Evolutionary conservation across 2,797 vertebrate species (phyloP), one percentile per base, ranked within the genome.

Genomic region (Toxotes lorentzi): DNA sequence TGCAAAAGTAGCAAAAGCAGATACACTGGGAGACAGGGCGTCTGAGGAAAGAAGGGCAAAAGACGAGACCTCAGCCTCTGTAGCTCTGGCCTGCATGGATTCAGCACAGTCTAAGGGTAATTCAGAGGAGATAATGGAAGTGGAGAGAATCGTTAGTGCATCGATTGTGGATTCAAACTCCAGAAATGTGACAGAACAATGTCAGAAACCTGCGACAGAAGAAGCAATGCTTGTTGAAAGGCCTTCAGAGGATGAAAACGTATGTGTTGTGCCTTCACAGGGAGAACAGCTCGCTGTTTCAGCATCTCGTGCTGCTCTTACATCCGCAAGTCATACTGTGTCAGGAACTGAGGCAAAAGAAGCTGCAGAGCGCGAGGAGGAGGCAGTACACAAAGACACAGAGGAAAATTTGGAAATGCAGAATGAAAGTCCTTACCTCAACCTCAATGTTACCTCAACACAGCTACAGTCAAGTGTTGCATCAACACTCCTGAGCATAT

Each of bases 321-420:
- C 93, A 91, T 47, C 86, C 94, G 41, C 65, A 78, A 95, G 82
- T 79, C 93, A 90, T 47, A 87, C 91, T 84, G 93, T 90, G 60
- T 87, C 94, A 79, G 95, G 91, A 74, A 89, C 79, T 13, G 84
- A 79, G 59, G 67, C 10, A 7, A 88, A 89, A 79, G 58, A 48
- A 48, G 54, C n/a, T 58, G 47, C 57, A 67, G 87, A 75, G 66
- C 65, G n/a, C 21, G 60, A 80, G 32, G 79, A 57, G 43, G 60
- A 74, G 34, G 19, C 21, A 41, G 73, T 21, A 30, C 4, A 16
- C 35, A 86, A 78, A 45, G 45, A 38, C 12, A 51, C 1, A 8
- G 43, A 71, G 41, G 73, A 60, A 58, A 50, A 53, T 21, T 51
- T 69, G 35, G 68, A 82, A 77, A 82, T 7, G 5, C 70, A 71